phyloP scores from a whole-genome alignment of 2,888 invertebrate genomes.

The Glaucopsyche alexis region DNA sequence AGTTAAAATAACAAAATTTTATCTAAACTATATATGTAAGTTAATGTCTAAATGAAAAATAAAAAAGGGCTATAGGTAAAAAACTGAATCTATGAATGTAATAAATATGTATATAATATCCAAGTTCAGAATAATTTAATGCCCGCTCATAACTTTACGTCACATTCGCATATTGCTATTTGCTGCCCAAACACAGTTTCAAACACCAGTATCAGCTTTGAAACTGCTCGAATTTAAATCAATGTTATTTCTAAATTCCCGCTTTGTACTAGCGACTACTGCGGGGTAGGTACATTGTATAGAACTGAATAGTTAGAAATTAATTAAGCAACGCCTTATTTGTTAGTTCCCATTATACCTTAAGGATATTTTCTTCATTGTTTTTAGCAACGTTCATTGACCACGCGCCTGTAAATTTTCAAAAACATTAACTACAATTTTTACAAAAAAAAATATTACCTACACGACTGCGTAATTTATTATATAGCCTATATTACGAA shows the following conservation, averaged over 20 bases:
- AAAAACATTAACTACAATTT: no score
- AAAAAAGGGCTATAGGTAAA: no score
- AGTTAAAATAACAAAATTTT: no score
- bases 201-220: not conserved
- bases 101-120: not conserved
- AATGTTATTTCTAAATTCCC: conserved; percentile 8
- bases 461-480: no score
- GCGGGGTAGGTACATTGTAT: not conserved
- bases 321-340: not conserved
- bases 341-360: not conserved
- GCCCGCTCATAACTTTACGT: not conserved
- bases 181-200: not conserved
- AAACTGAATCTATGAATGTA: no score
- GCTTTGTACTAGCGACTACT: not conserved
- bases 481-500: no score
- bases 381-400: not conserved
- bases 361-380: not conserved
- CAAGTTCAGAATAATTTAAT: not conserved
- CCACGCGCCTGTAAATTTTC: no score
- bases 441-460: no score
- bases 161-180: not conserved
- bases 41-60: no score
- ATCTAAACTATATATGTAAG: no score
- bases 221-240: conserved; percentile 6
- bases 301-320: not conserved